Evolutionary conservation across 2,113 vertebrate genomes (phyloP).

Genomic region (Octodon degus): DNA sequence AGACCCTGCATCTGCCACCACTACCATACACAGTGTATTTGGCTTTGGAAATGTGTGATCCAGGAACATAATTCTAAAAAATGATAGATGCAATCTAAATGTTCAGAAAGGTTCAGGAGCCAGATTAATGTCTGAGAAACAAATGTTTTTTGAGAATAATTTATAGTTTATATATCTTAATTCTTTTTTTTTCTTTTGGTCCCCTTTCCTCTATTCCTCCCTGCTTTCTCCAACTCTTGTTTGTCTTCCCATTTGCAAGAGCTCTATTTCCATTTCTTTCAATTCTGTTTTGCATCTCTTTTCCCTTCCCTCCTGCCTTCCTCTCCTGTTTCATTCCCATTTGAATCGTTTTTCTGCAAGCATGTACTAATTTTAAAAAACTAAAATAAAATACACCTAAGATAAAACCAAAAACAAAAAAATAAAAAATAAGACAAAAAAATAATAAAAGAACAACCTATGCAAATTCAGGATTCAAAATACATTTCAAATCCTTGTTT

Average conservation of each 20-base stretch:
- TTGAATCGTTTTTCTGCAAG: neutral
- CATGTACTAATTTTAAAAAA: neutral
- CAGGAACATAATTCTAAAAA: slow-evolving; percentile 44
- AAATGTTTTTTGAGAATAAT: neutral
- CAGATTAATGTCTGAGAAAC: slow-evolving; percentile 42
- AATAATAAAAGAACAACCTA: neutral
- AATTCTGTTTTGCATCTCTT: neutral
- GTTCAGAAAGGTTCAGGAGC: neutral
- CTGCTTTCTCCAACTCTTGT: neutral
- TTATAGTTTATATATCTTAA: neutral
- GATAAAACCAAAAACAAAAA: neutral
- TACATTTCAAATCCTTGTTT: neutral
- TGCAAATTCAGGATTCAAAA: neutral
- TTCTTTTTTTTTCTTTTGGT: neutral
- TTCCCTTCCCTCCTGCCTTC: neutral
- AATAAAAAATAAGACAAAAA: too few relatives aligned
- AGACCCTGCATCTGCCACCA: neutral
- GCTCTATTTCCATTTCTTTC: neutral
- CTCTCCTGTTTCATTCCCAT: neutral
- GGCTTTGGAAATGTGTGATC: neutral
- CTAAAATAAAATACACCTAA: neutral
- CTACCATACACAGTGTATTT: neutral
- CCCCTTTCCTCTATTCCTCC: neutral
- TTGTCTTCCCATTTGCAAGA: neutral
- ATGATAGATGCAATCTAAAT: neutral